A percentile compares a stretch with the other conserved stretches of the same genome.
These are phyloP conservation scores for Botia kubotai DNA, from an alignment of 2,797 vertebrate species.

Conservation along the genomic window DNA sequence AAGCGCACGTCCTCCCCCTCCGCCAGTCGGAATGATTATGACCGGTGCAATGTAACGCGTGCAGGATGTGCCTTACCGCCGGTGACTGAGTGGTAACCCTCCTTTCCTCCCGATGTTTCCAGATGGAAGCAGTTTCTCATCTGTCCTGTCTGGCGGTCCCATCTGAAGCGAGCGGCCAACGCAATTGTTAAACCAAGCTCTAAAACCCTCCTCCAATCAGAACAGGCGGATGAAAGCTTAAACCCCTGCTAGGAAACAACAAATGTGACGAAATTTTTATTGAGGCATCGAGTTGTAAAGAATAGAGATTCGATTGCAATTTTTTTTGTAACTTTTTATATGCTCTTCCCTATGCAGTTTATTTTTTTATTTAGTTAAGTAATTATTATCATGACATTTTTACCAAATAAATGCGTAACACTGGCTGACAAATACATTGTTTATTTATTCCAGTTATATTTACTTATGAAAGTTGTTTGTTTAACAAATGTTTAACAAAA, in stretches of 20 bases:
- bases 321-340: not conserved
- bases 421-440: not conserved
- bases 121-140: conserved; percentile 67
- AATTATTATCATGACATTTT: not conserved
- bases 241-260: conserved; percentile 49
- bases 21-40: conserved; percentile 49
- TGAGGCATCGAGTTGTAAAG: not conserved
- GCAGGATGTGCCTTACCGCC: conserved; percentile 54
- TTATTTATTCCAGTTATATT: not conserved
- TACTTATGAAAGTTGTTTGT: not conserved
- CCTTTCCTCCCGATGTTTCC: conserved; percentile 53
- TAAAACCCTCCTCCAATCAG: conserved; percentile 63
- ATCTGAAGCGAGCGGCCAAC: conserved; percentile 53
- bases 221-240: conserved; percentile 59
- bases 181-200: conserved; percentile 62
- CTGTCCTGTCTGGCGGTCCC: conserved; percentile 63
- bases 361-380: not conserved
- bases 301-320: not conserved
- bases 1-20: conserved; percentile 48
- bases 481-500: not conserved
- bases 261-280: conserved; percentile 45
- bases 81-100: conserved; percentile 55
- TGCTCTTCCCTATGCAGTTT: not conserved
- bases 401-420: too few species aligned
- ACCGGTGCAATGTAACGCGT: conserved; percentile 54